Evolutionary conservation across 1,140 invertebrate genomes (phyloP), one percentile per base, ranked within the genome.

Genomic region (Papilio polyxenes): DNA sequence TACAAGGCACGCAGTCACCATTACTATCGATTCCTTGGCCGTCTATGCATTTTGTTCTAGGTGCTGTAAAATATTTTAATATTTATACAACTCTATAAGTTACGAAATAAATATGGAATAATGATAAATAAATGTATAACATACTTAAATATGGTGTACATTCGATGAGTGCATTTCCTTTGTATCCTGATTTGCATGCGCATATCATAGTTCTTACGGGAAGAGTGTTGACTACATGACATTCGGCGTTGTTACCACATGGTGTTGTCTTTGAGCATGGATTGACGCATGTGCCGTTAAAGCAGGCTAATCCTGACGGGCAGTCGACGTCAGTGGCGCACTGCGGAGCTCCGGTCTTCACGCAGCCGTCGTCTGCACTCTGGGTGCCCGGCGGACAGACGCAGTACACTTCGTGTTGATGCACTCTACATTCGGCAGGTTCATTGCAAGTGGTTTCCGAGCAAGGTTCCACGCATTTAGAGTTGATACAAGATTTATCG

Each of bases 191-290:
- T n/a, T 97, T 89, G 89, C 98, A 98, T 91, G 97, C 96, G 86
- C 98, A 99, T 81, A 98, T 96, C 97, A 98, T 98, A 17, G 98
- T 98, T 87, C 97, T 95, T 0, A 98, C 96, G 1, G 98, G 97
- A 37, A 96, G 92, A 0, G 98, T 98, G 87, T 98, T 97, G 5
- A 97, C 91, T 1, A 98, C 96, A 76, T 96, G 96, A 87, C 98
- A 99, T 80, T 96, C 95, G 0, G 98, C 97, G 84, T 98, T 98
- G 10, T 96, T 95, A 51, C 97, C 97, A 87, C 98, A 99, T 0
- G 98, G 98, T 85, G 96, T 95, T 5, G 97, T 97, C 51, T 96
- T 96, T 49, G 95, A 94, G 85, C 98, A 99, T 9, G 98, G 98
- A 93, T 98, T 98, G 8, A 97, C 95, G 89, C 98, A 99, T 83